Conservation (phyloP, 2,113 vertebrate species). For the Regulus satrapa region DNA sequence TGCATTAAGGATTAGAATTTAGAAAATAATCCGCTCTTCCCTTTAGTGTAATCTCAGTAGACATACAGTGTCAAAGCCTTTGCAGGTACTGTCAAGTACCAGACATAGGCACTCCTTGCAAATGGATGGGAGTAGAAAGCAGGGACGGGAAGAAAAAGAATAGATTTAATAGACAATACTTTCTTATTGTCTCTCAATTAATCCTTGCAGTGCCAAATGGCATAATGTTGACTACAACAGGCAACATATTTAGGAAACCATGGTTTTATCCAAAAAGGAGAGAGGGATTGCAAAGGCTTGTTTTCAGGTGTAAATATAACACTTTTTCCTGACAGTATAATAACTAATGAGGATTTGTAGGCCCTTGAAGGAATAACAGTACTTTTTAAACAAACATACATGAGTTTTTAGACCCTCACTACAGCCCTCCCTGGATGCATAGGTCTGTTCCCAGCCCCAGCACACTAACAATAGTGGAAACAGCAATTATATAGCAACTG, state of each 20-base stretch:
- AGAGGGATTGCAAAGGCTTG: neutral
- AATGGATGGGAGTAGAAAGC: neutral
- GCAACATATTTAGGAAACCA: neutral
- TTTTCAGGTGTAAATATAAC: neutral
- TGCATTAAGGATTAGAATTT: constrained; percentile 8
- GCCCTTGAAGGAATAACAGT: neutral
- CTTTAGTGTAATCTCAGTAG: constrained; percentile 31
- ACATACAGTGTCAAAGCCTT: neutral
- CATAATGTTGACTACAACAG: neutral
- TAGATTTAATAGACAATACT: no score
- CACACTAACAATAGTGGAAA: neutral
- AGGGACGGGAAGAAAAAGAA: neutral
- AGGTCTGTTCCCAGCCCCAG: neutral
- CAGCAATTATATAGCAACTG: neutral
- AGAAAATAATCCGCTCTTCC: constrained; percentile 22
- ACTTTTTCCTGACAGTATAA: neutral
- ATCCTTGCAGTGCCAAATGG: neutral
- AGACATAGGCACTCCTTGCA: neutral
- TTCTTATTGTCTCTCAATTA: neutral
- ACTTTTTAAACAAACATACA: neutral
- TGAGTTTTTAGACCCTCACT: neutral
- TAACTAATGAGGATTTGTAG: neutral
- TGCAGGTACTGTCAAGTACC: neutral
- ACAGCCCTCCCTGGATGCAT: neutral
- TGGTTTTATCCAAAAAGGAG: neutral